Evolutionary conservation across 2,797 vertebrate genomes (phyloP).

Genomic region (Labroides dimidiatus): DNA sequence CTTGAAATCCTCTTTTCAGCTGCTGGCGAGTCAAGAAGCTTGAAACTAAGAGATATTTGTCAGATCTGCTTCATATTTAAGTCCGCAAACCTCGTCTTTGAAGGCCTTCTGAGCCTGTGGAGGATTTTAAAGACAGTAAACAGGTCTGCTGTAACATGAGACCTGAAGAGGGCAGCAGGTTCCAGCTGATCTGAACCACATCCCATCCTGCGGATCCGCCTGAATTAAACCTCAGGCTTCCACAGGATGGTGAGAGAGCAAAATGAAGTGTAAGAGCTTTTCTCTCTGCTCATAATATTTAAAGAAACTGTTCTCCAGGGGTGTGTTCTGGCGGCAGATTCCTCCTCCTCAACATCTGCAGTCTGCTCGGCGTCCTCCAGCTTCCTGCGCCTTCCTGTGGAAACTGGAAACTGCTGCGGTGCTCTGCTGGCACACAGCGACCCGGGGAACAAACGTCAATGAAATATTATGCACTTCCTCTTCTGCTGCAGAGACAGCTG

Average conservation of each 20-base stretch:
- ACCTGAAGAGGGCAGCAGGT: slow-evolving; percentile 75
- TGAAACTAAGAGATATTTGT: too few relatives aligned
- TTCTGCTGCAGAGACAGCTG: slow-evolving; percentile 64
- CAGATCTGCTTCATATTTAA: too few relatives aligned
- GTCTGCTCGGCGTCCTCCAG: slow-evolving; percentile 53
- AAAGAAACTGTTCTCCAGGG: slow-evolving; percentile 3
- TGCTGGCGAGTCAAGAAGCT: neutral
- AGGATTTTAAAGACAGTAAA: slow-evolving; percentile 14
- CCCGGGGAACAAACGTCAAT: slow-evolving; percentile 67
- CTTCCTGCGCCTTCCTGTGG: slow-evolving; percentile 73
- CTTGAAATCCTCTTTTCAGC: too few relatives aligned
- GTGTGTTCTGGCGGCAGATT: slow-evolving; percentile 1
- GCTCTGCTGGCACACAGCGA: slow-evolving; percentile 52
- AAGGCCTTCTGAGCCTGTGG: neutral
- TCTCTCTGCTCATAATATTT: slow-evolving; percentile 8
- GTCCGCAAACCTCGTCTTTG: neutral
- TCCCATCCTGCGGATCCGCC: too few relatives aligned
- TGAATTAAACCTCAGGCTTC: slow-evolving; percentile 30
- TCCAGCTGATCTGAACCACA: slow-evolving; percentile 40
- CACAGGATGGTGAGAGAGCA: slow-evolving; percentile 15
- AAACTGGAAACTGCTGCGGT: slow-evolving; percentile 61
- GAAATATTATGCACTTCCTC: slow-evolving; percentile 78
- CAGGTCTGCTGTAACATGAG: slow-evolving; percentile 53
- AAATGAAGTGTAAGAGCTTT: slow-evolving; percentile 7
- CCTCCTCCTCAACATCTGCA: slow-evolving; percentile 36